Evolutionary conservation across 2,797 vertebrate species (phyloP).

Genomic region (Macropus fuliginosus): DNA sequence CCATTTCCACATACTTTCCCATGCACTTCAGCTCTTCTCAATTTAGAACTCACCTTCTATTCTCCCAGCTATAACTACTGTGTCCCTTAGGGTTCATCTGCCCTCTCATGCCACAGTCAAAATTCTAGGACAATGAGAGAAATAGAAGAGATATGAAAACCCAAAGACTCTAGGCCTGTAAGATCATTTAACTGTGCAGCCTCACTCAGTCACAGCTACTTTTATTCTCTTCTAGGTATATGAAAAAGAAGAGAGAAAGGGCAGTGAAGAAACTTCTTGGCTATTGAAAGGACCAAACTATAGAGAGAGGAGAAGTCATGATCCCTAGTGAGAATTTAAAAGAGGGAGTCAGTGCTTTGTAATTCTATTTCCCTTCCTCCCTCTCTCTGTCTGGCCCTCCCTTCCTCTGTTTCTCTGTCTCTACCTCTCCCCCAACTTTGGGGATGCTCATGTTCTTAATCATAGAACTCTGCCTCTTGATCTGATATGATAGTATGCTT

Average conservation of each 20-base stretch:
- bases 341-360: neutral
- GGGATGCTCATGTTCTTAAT: neutral
- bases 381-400: neutral
- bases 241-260: neutral
- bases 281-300: neutral
- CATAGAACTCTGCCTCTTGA: neutral
- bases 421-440: neutral
- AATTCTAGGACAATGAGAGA: neutral
- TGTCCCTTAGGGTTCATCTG: neutral
- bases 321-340: neutral
- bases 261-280: neutral
- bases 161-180: constrained; percentile 35
- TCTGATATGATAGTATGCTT: neutral
- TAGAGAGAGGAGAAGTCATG: neutral
- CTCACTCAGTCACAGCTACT: neutral
- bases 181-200: constrained; percentile 38
- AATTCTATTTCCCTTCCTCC: neutral
- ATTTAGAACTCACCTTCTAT: neutral
- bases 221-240: neutral
- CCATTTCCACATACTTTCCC: neutral
- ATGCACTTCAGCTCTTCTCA: neutral
- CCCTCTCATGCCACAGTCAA: neutral
- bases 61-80: neutral
- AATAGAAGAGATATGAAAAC: neutral
- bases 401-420: neutral